These are phyloP conservation scores for Erpornis zantholeuca DNA, from an alignment of 2,113 vertebrate genomes.

Conservation along the genomic window DNA sequence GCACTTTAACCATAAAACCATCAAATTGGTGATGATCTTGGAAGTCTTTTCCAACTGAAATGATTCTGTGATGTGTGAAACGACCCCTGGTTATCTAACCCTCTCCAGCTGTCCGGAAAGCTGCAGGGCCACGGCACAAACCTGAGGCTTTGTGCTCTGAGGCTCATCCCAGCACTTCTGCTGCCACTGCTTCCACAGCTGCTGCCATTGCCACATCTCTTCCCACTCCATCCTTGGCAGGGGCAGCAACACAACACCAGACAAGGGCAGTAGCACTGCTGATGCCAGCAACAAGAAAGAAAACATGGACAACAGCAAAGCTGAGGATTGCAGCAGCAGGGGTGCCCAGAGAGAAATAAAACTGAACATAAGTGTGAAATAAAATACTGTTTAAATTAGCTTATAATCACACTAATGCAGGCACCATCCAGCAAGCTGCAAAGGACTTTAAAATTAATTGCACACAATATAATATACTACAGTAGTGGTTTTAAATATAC, in stretches of 20 bases:
- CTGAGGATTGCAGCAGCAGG: neutral
- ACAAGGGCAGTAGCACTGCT: rapidly evolving
- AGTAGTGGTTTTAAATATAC: neutral
- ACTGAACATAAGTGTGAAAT: neutral
- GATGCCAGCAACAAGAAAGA: neutral
- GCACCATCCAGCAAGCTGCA: neutral
- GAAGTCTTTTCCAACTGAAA: neutral
- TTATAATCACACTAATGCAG: neutral
- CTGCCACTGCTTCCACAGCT: neutral
- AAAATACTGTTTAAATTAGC: neutral
- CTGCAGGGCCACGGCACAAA: neutral
- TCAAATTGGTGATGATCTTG: neutral
- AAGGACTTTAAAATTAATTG: neutral
- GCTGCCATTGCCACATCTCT: neutral
- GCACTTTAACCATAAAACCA: neutral
- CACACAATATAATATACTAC: neutral
- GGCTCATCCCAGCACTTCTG: neutral
- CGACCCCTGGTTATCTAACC: neutral
- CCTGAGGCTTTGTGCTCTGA: neutral
- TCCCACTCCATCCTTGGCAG: rapidly evolving
- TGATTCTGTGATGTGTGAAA: neutral
- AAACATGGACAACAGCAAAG: neutral
- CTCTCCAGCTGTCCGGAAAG: neutral
- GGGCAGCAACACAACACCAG: neutral
- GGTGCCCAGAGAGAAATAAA: neutral